Evolutionary conservation across 2,797 vertebrate species (phyloP), one percentile per base, ranked within the genome.

Genomic region (Aselliscus stoliczkanus): DNA sequence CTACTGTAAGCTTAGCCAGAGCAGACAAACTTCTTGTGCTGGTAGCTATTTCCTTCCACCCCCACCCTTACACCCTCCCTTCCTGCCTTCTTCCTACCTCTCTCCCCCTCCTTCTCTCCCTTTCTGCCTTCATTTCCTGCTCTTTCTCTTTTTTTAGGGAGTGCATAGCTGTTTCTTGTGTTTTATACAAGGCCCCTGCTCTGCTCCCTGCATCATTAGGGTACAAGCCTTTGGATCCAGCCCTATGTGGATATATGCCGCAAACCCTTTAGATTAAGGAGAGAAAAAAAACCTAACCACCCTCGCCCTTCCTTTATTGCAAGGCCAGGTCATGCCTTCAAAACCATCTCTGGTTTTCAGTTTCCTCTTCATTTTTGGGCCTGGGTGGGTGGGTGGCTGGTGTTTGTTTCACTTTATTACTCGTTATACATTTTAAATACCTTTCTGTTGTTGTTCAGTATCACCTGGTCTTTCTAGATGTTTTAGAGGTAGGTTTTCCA

Each of bases 281-380:
- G 62, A 70, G 77, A 37, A 60, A 81, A 81, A 72, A 90, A 56
- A 31, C 39, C 42, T 75, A n/a, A n/a, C 44, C 17, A 72, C 9
- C 42, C 47, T 54, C 1, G 62, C 23, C 21, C 14, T 90, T 86
- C 42, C 52, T 67, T 73, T 81, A 81, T 76, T 87, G 47, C 47
- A 89, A 25, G 27, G 31, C 54, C 37, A 70, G 60, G 56, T 60
- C 73, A 50, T 76, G 44, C 13, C 25, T 67, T 82, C 47, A 81
- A 80, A 88, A 88, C 60, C 50, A 75, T 50, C 52, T 81, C 54
- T 90, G 62, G 18, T 86, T 90, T 95, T 85, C 34, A 75, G 42
- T 60, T 92, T 75, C 76, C 15, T 81, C 56, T 87, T 72, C 65
- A 79, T 79, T 86, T 70, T 73, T 83, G 47, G 52, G 27, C 67